Conservation (phyloP, 1,140 invertebrate species). For the Potamilus streckersoni region DNA sequence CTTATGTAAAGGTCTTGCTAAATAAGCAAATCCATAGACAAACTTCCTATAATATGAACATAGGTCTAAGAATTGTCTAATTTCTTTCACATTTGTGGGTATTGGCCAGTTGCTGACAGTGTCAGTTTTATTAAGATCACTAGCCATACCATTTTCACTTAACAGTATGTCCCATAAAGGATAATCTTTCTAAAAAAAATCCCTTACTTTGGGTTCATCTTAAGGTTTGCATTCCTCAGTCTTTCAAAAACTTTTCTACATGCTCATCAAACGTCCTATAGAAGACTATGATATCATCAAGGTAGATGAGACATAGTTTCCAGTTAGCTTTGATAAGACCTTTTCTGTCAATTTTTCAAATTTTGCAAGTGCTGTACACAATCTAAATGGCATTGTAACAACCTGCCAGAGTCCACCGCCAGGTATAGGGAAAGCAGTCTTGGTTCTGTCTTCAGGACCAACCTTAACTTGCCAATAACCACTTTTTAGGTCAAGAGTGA, state of each 20-base stretch:
- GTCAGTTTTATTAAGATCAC: too few species aligned
- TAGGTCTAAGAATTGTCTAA: too few species aligned
- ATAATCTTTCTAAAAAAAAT: too few species aligned
- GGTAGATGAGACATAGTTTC: constrained; percentile 6
- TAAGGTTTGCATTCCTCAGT: too few species aligned
- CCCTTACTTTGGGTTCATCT: too few species aligned
- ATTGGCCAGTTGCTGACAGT: too few species aligned
- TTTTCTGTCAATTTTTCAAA: constrained; percentile 3
- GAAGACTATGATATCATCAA: constrained; percentile 33
- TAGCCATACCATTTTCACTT: too few species aligned
- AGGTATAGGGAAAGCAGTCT: constrained; percentile 34
- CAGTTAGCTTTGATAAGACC: constrained; percentile 26
- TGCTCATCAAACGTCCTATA: constrained; percentile 22
- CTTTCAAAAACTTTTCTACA: constrained; percentile 10
- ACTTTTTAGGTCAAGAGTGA: constrained; percentile 20
- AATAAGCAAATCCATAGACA: too few species aligned
- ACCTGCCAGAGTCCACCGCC: constrained; percentile 25
- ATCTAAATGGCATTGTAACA: constrained; percentile 29
- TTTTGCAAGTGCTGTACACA: constrained; percentile 12
- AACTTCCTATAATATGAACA: too few species aligned
- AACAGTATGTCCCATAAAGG: not conserved
- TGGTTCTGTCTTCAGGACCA: not conserved
- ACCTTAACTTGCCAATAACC: not conserved
- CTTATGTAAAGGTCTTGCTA: too few species aligned
- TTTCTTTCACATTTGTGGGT: too few species aligned